Conservation (phyloP, 1,140 invertebrate genomes). For the Micrasema longulum region DNA sequence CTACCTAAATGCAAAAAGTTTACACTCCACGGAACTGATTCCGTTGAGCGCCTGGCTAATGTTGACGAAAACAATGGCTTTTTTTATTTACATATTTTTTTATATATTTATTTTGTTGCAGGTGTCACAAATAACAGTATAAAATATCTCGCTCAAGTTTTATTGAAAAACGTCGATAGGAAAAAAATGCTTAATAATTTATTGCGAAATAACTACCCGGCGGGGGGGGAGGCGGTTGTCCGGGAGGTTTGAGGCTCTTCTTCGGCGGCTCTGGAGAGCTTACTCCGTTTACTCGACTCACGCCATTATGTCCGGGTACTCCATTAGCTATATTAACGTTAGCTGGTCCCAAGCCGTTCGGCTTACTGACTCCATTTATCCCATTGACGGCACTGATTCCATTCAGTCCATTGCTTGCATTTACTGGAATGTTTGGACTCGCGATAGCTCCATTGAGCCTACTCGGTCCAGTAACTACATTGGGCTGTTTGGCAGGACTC, state of each 20-base stretch:
- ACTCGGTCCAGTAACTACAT: background rate
- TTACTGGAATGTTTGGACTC: too few relatives aligned
- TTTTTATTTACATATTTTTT: too few relatives aligned
- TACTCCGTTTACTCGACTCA: slow-evolving; percentile 7
- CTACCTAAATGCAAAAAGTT: too few relatives aligned
- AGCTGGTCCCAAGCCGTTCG: background rate
- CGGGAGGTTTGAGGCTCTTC: slow-evolving; percentile 47
- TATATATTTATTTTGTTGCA: too few relatives aligned
- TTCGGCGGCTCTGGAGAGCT: slow-evolving; percentile 43
- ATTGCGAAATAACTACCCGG: slow-evolving; percentile 15
- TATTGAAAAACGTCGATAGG: too few relatives aligned
- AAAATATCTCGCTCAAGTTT: too few relatives aligned
- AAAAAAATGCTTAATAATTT: too few relatives aligned
- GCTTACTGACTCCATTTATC: background rate
- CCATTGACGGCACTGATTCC: background rate
- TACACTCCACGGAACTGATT: too few relatives aligned
- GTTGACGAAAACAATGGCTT: too few relatives aligned
- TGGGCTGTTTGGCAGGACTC: slow-evolving; percentile 6
- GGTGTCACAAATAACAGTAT: too few relatives aligned
- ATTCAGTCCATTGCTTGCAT: background rate
- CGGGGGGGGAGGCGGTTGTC: slow-evolving; percentile 60
- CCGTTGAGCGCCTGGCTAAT: too few relatives aligned
- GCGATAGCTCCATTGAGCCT: background rate
- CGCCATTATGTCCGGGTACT: slow-evolving; percentile 54
- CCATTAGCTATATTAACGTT: slow-evolving; percentile 16